phyloP scores from a whole-genome alignment of 1,140 invertebrate species.

The Chelonus insularis region DNA sequence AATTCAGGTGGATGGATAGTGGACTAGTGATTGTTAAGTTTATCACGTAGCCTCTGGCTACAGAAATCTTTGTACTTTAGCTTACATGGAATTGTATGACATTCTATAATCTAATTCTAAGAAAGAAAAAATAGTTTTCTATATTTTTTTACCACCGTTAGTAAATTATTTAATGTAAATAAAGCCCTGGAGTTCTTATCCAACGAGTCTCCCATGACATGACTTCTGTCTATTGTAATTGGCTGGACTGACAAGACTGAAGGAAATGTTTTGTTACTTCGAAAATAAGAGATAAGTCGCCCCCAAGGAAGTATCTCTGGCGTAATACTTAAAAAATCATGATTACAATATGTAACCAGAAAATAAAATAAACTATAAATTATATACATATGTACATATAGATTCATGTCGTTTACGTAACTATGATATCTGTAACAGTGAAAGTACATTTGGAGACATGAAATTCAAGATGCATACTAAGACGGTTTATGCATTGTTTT shows the following conservation, averaged over 20 bases:
- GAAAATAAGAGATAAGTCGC: too few relatives aligned
- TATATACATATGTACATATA: not conserved
- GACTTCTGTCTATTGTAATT: slow-evolving; percentile 1
- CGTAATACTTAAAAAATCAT: not conserved
- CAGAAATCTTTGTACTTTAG: not conserved
- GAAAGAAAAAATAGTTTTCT: not conserved
- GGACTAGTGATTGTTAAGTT: slow-evolving; percentile 8
- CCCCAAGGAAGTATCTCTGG: not conserved
- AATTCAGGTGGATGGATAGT: slow-evolving; percentile 10
- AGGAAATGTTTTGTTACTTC: not conserved
- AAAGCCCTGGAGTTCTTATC: not conserved
- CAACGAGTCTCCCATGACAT: not conserved
- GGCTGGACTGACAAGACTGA: not conserved
- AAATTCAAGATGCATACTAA: slow-evolving; percentile 6
- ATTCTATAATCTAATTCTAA: slow-evolving; percentile 1
- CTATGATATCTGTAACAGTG: slow-evolving; percentile 5
- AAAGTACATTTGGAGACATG: not conserved
- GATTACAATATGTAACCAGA: not conserved
- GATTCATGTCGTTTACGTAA: not conserved
- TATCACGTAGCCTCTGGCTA: slow-evolving; percentile 9
- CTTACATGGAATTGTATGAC: not conserved
- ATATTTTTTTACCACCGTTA: not conserved
- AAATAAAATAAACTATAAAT: not conserved
- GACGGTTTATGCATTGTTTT: not conserved
- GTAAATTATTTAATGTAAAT: not conserved